Conservation (phyloP, 1,140 invertebrate genomes). For the Bemisia tabaci region DNA sequence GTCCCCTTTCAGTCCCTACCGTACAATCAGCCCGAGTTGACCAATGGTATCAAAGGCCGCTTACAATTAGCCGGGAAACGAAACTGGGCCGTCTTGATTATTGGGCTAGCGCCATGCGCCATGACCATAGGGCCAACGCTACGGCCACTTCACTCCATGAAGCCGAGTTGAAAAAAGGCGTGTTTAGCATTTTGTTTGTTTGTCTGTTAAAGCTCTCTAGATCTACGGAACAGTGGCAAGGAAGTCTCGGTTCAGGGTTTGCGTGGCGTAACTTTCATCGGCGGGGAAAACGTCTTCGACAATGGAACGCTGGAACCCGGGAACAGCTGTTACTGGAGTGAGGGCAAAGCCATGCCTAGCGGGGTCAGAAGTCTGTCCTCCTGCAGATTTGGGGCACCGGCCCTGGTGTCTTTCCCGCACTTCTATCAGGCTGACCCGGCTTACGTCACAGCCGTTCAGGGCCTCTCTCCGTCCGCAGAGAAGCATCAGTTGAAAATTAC, state of each 20-base stretch:
- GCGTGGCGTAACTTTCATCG: constrained; percentile 28
- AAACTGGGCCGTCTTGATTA: no score
- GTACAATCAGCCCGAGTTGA: no score
- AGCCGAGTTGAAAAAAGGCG: no score
- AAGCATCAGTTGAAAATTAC: constrained; percentile 43
- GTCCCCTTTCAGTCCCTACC: no score
- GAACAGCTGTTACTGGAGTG: constrained; percentile 56
- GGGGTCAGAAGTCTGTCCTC: constrained; percentile 39
- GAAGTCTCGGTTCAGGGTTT: constrained; percentile 1
- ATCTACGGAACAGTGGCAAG: background rate
- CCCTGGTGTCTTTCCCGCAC: constrained; percentile 53
- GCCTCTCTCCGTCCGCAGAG: constrained; percentile 40
- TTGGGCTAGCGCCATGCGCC: no score
- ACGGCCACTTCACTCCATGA: no score
- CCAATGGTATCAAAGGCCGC: no score
- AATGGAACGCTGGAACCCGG: constrained; percentile 39
- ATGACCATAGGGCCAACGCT: no score
- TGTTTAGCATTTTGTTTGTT: no score
- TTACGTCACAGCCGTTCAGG: constrained; percentile 37
- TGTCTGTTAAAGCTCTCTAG: no score
- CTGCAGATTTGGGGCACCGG: constrained; percentile 43
- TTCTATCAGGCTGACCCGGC: constrained; percentile 46
- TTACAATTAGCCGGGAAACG: no score
- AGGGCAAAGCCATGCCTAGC: constrained; percentile 48
- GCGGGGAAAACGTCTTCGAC: constrained; percentile 30